Evolutionary conservation across 2,888 invertebrate genomes (phyloP).

Genomic region (Volucella inanis): DNA sequence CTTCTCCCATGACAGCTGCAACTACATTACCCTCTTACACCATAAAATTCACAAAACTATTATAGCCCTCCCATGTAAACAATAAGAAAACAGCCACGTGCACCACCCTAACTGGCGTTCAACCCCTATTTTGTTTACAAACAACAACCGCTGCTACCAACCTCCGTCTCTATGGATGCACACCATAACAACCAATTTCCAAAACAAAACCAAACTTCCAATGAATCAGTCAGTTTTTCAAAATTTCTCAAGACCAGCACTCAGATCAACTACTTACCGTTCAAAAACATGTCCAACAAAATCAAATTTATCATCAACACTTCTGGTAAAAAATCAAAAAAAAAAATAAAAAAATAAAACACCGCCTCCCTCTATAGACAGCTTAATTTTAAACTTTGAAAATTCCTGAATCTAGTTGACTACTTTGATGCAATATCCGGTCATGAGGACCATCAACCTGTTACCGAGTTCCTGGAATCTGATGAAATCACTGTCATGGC

Average conservation of each 20-base stretch:
- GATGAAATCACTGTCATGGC: slow-evolving; percentile 83
- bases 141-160: slow-evolving; percentile 13
- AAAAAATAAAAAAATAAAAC: background rate
- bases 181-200: slow-evolving; percentile 34
- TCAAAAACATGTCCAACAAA: slow-evolving; percentile 76
- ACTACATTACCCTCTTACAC: too few species aligned
- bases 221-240: slow-evolving; percentile 44
- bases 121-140: slow-evolving; percentile 41
- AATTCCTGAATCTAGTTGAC: slow-evolving; percentile 78
- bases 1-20: too few species aligned
- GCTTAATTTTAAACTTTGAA: slow-evolving; percentile 44
- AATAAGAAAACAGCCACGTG: slow-evolving; percentile 38
- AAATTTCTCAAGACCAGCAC: slow-evolving; percentile 29
- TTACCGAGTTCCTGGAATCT: slow-evolving; percentile 84
- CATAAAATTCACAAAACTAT: background rate
- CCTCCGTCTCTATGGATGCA: slow-evolving; percentile 45
- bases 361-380: slow-evolving; percentile 35
- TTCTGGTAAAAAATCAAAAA: slow-evolving; percentile 79
- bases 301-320: slow-evolving; percentile 83
- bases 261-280: slow-evolving; percentile 14
- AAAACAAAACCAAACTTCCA: slow-evolving; percentile 43
- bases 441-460: slow-evolving; percentile 80
- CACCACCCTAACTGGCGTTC: background rate
- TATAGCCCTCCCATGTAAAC: slow-evolving; percentile 29
- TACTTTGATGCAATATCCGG: slow-evolving; percentile 81